Evolutionary conservation across 1,140 invertebrate genomes (phyloP), one percentile per base, ranked within the genome.

Genomic region (Aporrectodea caliginosa): DNA sequence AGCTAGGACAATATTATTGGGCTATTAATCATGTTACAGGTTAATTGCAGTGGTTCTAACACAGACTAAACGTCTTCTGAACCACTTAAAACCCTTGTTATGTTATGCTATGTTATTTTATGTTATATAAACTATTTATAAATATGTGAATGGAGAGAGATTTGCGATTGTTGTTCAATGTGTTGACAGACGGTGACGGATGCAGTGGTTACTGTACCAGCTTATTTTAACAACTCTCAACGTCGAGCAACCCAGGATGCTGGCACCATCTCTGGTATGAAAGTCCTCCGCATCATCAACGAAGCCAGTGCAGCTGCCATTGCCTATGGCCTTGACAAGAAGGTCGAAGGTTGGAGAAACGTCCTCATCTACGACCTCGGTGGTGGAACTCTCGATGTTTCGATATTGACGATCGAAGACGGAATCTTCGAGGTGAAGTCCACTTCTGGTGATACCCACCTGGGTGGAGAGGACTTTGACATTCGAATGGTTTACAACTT

Each of bases 401-500:
- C 95, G 34, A 95, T 98, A 85, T 90, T 98, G 81, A 95, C 94
- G 81, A 97, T 98, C 88, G 95, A 96, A 86, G 95, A 97, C 88
- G 96, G 96, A 84, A 95, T 98, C 86, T 89, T 93, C 83, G 96
- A 98, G 89, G 96, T 98, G 16, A 97, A 96, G 88, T 95, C 96
- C 14, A 98, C 96, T 27, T 95, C 95, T 84, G 97, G 97, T 83
- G 96, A 99, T 87, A 99, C 97, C 82, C 96, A 98, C 88, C 91
- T 99, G 87, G 97, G 97, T 85, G 97, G 97, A 82, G 96, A 98
- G 90, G 97, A 99, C 89, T 99, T 99, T 95, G 98, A 99, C 88
- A 98, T 96, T 87, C 90, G 96, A 69, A 93, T 99, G 92, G 95
- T 98, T 29, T 95, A 94, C 85, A 94, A 98, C 89, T 98, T 98